Conservation (phyloP, 2,888 invertebrate genomes). For the Campaea margaritaria region DNA sequence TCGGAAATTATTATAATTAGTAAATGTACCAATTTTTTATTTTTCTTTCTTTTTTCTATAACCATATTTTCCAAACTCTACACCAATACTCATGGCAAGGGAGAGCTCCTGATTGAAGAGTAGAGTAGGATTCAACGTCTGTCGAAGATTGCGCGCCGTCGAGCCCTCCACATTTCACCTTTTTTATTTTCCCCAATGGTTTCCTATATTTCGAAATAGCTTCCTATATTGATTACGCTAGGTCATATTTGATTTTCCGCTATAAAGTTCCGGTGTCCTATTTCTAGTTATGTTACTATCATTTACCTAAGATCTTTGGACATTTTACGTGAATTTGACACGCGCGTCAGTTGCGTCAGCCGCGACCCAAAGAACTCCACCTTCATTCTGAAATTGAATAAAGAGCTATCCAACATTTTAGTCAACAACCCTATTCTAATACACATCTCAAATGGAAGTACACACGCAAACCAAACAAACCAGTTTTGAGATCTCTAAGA, state of each 20-base stretch:
- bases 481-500: constrained; percentile 13
- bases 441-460: neutral
- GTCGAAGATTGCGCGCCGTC: constrained; percentile 30
- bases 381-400: no score
- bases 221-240: constrained; percentile 34
- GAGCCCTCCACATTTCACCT: constrained; percentile 30
- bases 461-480: constrained; percentile 7
- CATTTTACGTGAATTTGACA: no score
- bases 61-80: constrained; percentile 29
- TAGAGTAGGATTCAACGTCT: constrained; percentile 40
- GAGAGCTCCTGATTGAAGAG: constrained; percentile 52
- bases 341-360: no score
- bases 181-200: constrained; percentile 31
- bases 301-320: no score
- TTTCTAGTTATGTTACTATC: no score
- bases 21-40: no score
- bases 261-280: constrained; percentile 12
- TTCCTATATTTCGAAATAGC: constrained; percentile 26
- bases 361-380: no score
- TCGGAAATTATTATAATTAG: no score
- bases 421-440: no score
- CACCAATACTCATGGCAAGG: constrained; percentile 48
- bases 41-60: no score
- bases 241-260: constrained; percentile 30
- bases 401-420: no score